Evolutionary conservation across 1,140 invertebrate genomes (phyloP), one percentile per base, ranked within the genome.

Genomic region (Leptinotarsa texana): DNA sequence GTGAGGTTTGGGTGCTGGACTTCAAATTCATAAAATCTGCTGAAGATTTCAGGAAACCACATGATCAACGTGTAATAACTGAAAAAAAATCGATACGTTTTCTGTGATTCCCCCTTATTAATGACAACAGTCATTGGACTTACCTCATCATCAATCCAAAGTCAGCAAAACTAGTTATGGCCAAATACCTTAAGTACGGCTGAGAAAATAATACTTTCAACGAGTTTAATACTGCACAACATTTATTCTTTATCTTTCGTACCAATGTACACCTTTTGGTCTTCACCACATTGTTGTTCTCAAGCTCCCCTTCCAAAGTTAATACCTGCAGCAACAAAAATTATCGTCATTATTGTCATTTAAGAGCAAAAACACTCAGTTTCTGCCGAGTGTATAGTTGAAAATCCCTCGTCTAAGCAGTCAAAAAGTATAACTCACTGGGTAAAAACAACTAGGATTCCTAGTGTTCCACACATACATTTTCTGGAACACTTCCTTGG

Each of bases 21-120:
- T 57, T 89, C 86, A 82, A 87, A 91, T 76, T 87, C 84, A 63
- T 88, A 87, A 81, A 91, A 90, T 57, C 90, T 81, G 81, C 90
- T 88, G 80, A 91, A 91, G 47, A 92, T 83, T 78, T 91, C 90
- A 49, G 90, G 90, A 82, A 91, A 90, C 91, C 91, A 92, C 82
- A 92, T 88, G 85, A 91, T 90, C 21, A 92, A 82, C 0, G 90
- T 90, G 81, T 91, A 91, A 81, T 91, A 91, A 77, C 90, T 91
- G 83, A 6, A 80, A 83, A 80, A 79, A 75, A n/a, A 27, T 42
- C 11, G 33, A 42, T 42, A 3, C 0, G 0, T 42, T 11, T 42
- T 0, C 2, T 11, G 8, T 42, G 8, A 11, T 3, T 42, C 0
- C 2, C 11, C 8, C 8, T 42, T 0, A 5, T 8, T 17, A 42